Percentiles rank a stretch among this genome's conserved stretches.
These are phyloP conservation scores for Arrhopalites spinosus DNA, from an alignment of 2,888 invertebrate species.

Conservation along the genomic window DNA sequence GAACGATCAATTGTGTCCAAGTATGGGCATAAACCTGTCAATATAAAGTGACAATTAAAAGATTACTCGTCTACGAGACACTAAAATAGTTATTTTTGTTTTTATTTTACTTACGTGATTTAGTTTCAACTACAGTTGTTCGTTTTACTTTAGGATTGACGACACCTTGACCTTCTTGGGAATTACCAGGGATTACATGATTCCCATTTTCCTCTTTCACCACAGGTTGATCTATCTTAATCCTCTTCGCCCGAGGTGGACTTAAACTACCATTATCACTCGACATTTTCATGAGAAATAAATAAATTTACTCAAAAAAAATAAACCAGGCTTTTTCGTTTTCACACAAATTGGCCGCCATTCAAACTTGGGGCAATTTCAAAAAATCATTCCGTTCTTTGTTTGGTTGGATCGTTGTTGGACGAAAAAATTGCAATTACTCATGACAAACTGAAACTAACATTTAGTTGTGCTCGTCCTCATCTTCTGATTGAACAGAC, in stretches of 20 bases:
- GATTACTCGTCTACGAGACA: background rate
- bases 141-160: background rate
- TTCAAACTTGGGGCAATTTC: background rate
- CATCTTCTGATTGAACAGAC: too few species aligned
- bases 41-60: background rate
- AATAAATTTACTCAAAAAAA: too few species aligned
- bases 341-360: background rate
- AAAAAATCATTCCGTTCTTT: too few species aligned
- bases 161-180: background rate
- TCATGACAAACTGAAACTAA: too few species aligned
- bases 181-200: background rate
- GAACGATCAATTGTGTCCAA: constrained; percentile 97
- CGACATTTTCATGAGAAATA: background rate
- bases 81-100: background rate
- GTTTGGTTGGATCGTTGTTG: too few species aligned
- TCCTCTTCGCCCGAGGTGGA: constrained; percentile 39
- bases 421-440: too few species aligned
- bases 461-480: too few species aligned
- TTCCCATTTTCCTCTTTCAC: constrained; percentile 19
- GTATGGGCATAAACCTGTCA: constrained; percentile 81
- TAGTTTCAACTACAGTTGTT: background rate
- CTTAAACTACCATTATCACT: constrained; percentile 2
- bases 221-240: constrained; percentile 27
- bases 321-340: too few species aligned
- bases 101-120: constrained; percentile 20